Evolutionary conservation across 2,113 vertebrate species (phyloP).

Genomic region (Saccopteryx leptura): DNA sequence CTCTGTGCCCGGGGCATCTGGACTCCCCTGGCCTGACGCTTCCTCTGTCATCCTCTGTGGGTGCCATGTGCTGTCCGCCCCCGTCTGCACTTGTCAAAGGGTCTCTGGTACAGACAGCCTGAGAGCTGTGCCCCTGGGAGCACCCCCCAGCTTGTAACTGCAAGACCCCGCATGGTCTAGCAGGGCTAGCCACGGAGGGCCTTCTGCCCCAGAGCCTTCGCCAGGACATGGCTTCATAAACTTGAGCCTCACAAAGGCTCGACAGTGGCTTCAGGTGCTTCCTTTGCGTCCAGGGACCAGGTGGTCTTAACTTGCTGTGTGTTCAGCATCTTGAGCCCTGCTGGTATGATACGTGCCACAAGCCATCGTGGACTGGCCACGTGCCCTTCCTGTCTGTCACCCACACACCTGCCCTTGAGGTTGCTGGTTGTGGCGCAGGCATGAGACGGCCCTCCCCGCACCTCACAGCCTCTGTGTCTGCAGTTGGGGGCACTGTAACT

Average conservation of each 20-base stretch:
- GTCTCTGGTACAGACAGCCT: not conserved
- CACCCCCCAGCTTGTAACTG: not conserved
- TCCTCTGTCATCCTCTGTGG: not conserved
- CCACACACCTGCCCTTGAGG: not conserved
- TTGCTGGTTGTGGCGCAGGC: accelerated
- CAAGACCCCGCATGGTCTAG: too few relatives aligned
- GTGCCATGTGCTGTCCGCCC: accelerated
- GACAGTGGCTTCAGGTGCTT: too few relatives aligned
- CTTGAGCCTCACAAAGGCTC: too few relatives aligned
- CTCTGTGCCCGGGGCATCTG: not conserved
- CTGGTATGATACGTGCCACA: too few relatives aligned
- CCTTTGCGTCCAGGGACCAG: too few relatives aligned
- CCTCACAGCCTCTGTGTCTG: not conserved
- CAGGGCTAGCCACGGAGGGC: too few relatives aligned
- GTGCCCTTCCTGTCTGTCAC: not conserved
- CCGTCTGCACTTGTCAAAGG: not conserved
- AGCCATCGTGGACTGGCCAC: too few relatives aligned
- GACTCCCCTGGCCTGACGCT: not conserved
- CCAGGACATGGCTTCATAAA: too few relatives aligned
- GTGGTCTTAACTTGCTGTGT: too few relatives aligned
- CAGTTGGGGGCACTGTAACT: not conserved
- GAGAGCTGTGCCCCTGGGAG: not conserved
- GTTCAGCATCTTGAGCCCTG: too few relatives aligned
- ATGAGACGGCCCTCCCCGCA: not conserved
- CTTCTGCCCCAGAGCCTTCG: too few relatives aligned